Evolutionary conservation across 2,113 vertebrate genomes (phyloP).

Genomic region (Perca fluviatilis): DNA sequence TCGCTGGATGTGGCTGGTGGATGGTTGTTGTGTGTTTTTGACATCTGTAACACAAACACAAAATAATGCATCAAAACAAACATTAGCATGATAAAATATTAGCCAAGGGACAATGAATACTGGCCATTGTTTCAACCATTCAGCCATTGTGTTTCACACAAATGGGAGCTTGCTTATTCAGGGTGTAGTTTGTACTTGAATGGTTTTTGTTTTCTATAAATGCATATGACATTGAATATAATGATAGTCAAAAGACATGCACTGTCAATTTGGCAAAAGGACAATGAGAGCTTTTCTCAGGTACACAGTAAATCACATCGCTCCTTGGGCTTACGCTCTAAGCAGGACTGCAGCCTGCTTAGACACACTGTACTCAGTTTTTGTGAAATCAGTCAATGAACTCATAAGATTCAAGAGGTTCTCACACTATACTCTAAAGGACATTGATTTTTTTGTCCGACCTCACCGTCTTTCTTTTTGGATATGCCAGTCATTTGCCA

Average conservation of each 20-base stretch:
- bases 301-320: conserved; percentile 14
- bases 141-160: conserved; percentile 24
- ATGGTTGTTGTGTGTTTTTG: background rate
- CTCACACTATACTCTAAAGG: conserved; percentile 12
- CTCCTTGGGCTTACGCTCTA: background rate
- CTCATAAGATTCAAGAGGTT: conserved; percentile 27
- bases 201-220: conserved; percentile 1
- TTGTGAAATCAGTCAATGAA: conserved; percentile 28
- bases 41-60: conserved; percentile 1
- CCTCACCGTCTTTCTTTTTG: conserved; percentile 20
- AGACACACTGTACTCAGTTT: conserved; percentile 32
- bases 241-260: background rate
- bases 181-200: background rate
- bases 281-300: conserved; percentile 19
- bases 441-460: conserved; percentile 30
- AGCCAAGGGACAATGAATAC: background rate
- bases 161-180: background rate
- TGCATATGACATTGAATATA: background rate
- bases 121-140: conserved; percentile 23
- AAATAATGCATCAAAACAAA: conserved; percentile 3
- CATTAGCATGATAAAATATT: conserved; percentile 4
- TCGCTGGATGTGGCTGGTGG: background rate
- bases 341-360: background rate
- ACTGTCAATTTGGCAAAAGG: background rate
- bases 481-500: conserved; percentile 40